Conservation (phyloP, 1,140 invertebrate species). For the Oedothorax gibbosus region DNA sequence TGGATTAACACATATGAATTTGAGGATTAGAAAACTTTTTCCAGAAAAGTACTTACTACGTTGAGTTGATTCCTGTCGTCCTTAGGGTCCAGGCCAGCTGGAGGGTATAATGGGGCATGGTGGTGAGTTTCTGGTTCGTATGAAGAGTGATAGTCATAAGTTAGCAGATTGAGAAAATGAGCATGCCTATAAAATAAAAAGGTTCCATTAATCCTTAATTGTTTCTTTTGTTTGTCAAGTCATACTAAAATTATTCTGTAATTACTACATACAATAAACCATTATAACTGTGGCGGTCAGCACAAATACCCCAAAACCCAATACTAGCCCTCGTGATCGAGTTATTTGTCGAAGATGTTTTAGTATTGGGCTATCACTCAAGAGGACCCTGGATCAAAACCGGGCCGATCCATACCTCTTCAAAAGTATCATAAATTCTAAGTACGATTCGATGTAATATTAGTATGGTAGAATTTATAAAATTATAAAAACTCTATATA, state of each 20-base stretch:
- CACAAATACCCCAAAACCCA: no score
- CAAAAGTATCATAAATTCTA: no score
- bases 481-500: not conserved
- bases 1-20: not conserved
- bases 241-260: no score
- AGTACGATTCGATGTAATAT: not conserved
- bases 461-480: not conserved
- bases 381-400: no score
- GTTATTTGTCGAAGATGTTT: no score
- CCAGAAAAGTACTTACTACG: constrained; percentile 27
- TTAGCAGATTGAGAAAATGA: constrained; percentile 94
- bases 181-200: constrained; percentile 75
- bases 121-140: constrained; percentile 91
- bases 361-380: no score
- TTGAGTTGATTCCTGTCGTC: constrained; percentile 31
- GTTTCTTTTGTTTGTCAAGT: no score
- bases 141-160: constrained; percentile 93
- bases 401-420: no score
- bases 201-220: no score
- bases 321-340: no score
- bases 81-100: constrained; percentile 72
- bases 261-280: no score
- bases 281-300: no score
- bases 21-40: not conserved
- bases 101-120: constrained; percentile 84